Evolutionary conservation across 1,140 invertebrate species (phyloP).

Genomic region (Trachymyrmex septentrionalis): DNA sequence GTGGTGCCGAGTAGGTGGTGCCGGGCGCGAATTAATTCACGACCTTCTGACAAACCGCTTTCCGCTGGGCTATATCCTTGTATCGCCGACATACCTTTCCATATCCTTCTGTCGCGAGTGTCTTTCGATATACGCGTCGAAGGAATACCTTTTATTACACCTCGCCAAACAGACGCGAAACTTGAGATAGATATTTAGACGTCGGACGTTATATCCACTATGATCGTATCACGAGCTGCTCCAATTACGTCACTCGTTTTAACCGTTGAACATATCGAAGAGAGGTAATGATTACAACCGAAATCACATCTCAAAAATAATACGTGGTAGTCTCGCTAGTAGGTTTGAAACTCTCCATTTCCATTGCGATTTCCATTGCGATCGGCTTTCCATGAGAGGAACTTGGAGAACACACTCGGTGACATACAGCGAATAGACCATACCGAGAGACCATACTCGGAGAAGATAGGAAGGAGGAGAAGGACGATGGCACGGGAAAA

Average conservation of each 20-base stretch:
- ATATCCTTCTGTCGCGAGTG: neutral
- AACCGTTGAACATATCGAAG: neutral
- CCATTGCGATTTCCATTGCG: neutral
- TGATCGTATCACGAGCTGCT: too few species aligned
- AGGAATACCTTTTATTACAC: neutral
- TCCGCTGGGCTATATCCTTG: slow-evolving; percentile 24
- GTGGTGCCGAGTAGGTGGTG: slow-evolving; percentile 39
- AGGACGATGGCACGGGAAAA: slow-evolving; percentile 34
- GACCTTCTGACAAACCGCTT: slow-evolving; percentile 75
- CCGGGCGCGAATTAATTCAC: slow-evolving; percentile 75
- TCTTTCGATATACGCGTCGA: neutral
- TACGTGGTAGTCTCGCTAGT: neutral
- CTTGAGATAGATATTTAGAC: slow-evolving; percentile 13
- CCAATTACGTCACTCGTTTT: slow-evolving; percentile 9
- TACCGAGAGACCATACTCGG: neutral
- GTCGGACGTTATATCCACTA: neutral
- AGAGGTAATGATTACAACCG: neutral
- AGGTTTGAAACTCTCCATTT: slow-evolving; percentile 23
- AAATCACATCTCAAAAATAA: slow-evolving; percentile 1
- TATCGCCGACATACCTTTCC: slow-evolving; percentile 14
- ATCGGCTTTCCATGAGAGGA: neutral
- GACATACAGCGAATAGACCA: slow-evolving; percentile 14
- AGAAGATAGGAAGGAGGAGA: neutral
- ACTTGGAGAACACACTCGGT: neutral
- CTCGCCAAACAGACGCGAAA: neutral